Percentiles rank a stretch among this genome's conserved stretches.
Evolutionary conservation across 2,797 vertebrate species (phyloP).

Genomic region (Acanthurus leucopareius): DNA sequence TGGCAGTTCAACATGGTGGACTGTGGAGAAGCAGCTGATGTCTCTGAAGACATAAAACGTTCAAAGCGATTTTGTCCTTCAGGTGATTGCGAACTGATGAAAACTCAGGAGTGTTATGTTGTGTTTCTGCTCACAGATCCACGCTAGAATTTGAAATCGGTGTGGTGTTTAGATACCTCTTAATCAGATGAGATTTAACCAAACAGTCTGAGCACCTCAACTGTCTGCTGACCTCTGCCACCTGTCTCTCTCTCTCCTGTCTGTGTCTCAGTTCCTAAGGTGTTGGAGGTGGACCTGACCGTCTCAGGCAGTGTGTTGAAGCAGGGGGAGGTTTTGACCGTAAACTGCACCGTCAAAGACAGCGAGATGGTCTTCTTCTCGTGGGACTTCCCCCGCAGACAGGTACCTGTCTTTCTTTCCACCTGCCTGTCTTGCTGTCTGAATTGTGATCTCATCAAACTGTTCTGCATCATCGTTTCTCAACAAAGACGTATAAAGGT

Average conservation of each 20-base stretch:
- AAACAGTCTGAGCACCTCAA: neutral
- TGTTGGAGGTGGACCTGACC: slow-evolving; percentile 81
- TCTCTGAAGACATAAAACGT: no score
- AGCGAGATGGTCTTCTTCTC: slow-evolving; percentile 88
- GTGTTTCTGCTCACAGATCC: no score
- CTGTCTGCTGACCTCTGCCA: neutral
- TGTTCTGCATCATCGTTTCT: neutral
- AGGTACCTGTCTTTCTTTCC: slow-evolving; percentile 73
- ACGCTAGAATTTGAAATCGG: no score
- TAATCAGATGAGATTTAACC: neutral
- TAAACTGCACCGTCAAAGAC: slow-evolving; percentile 89
- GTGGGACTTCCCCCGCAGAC: slow-evolving; percentile 89
- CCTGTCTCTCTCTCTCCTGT: neutral
- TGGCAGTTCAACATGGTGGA: no score
- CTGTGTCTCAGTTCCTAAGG: slow-evolving; percentile 65
- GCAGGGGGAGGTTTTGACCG: slow-evolving; percentile 86
- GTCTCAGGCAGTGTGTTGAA: slow-evolving; percentile 86
- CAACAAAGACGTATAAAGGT: neutral
- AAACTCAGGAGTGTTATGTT: no score
- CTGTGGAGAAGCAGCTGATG: no score
- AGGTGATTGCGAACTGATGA: no score
- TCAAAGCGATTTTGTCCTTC: no score
- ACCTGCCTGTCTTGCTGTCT: neutral
- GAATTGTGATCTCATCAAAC: neutral
- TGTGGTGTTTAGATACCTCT: neutral